Percentiles rank a stretch among this genome's conserved stretches.
Evolutionary conservation across 2,113 vertebrate genomes (phyloP).

Genomic region (Ranitomeya variabilis): DNA sequence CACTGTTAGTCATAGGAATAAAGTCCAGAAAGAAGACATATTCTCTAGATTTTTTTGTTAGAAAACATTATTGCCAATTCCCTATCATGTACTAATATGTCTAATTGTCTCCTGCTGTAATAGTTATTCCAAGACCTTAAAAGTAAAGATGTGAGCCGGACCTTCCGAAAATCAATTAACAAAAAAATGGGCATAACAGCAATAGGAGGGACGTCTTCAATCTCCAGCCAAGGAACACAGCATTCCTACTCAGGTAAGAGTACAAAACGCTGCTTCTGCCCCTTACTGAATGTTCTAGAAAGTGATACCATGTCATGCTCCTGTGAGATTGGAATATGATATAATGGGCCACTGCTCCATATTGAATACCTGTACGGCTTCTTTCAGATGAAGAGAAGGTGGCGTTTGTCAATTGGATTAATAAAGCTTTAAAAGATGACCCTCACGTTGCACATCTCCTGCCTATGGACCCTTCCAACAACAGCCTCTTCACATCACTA

Average conservation of each 20-base stretch:
- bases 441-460: conserved; percentile 88
- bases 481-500: conserved; percentile 89
- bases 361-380: conserved; percentile 24
- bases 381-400: conserved; percentile 95
- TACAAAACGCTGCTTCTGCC: background rate
- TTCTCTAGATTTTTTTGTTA: too few relatives aligned
- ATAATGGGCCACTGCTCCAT: background rate
- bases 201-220: conserved; percentile 88
- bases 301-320: background rate
- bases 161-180: conserved; percentile 87
- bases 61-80: too few relatives aligned
- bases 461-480: conserved; percentile 85
- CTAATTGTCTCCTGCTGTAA: background rate
- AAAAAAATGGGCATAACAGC: conserved; percentile 90
- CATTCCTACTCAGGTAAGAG: conserved; percentile 92
- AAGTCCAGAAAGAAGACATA: too few relatives aligned
- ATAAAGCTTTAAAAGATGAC: conserved; percentile 90
- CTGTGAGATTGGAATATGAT: background rate
- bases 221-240: conserved; percentile 93
- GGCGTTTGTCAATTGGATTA: conserved; percentile 98
- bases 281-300: background rate
- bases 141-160: conserved; percentile 90
- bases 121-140: conserved; percentile 94
- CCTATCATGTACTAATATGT: too few relatives aligned
- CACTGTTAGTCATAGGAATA: too few relatives aligned